phyloP scores from a whole-genome alignment of 2,797 vertebrate species.

The Pogoniulus pusillus region DNA sequence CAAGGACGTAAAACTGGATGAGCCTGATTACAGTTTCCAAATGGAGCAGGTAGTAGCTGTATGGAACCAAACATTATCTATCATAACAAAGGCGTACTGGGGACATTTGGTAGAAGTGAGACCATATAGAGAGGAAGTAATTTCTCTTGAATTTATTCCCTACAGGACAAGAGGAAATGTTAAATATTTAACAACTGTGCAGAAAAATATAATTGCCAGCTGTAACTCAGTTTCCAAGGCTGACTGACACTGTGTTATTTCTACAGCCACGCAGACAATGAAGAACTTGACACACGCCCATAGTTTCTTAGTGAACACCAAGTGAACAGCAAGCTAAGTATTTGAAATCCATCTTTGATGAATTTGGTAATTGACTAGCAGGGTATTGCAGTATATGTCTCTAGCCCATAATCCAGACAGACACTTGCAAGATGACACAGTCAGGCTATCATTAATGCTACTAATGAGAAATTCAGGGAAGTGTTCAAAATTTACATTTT shows the following conservation, averaged over 20 bases:
- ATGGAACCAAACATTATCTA: background rate
- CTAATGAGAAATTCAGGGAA: background rate
- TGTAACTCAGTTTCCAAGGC: constrained; percentile 16
- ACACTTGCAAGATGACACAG: background rate
- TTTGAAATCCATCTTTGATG: background rate
- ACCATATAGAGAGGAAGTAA: background rate
- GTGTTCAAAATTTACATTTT: background rate
- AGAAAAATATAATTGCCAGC: constrained; percentile 31
- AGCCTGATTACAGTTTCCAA: background rate
- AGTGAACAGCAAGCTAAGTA: background rate
- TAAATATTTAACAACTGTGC: background rate
- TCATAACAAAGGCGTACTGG: background rate
- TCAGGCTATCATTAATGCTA: background rate
- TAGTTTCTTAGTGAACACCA: background rate
- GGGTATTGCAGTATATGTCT: background rate
- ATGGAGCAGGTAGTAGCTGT: background rate
- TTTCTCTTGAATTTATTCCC: constrained; percentile 17
- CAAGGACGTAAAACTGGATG: background rate
- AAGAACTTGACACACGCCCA: background rate
- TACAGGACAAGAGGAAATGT: background rate
- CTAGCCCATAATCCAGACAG: background rate
- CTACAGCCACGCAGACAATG: background rate
- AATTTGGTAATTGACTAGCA: background rate
- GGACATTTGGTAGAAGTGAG: background rate
- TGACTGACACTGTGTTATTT: constrained; percentile 37